A percentile compares a stretch with the other conserved stretches of the same genome.
Conservation (phyloP, 2,113 vertebrate genomes). For the Protobothrops flavoviridis region DNA sequence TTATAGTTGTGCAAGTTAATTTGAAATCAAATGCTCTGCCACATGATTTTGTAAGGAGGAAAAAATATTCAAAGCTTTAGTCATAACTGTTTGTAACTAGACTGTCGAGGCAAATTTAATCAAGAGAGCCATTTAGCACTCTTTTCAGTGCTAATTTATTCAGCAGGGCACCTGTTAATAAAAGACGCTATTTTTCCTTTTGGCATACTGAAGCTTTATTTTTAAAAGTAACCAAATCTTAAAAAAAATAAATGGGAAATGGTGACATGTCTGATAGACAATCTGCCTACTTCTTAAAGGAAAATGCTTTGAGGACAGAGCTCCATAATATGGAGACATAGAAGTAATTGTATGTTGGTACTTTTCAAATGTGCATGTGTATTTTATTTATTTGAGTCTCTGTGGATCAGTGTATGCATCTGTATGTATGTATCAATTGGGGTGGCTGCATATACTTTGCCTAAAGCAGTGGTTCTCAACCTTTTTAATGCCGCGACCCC, state of each 20-base stretch:
- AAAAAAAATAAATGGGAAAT: not conserved
- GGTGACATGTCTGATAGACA: slow-evolving; percentile 14
- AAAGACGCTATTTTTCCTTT: not conserved
- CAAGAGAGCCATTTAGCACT: not conserved
- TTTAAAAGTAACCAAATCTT: slow-evolving; percentile 14
- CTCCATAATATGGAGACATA: not conserved
- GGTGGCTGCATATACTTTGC: not conserved
- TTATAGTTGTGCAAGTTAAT: slow-evolving; percentile 65
- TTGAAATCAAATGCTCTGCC: slow-evolving; percentile 65
- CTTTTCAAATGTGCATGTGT: too few relatives aligned
- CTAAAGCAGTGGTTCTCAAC: not conserved
- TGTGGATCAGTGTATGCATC: not conserved
- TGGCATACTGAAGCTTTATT: slow-evolving; percentile 28
- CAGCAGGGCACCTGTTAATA: slow-evolving; percentile 27
- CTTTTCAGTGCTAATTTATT: not conserved
- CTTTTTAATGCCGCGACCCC: too few relatives aligned
- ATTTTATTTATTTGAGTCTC: not conserved
- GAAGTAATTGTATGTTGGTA: not conserved
- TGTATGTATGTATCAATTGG: not conserved
- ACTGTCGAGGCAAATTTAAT: slow-evolving; percentile 41
- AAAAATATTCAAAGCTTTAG: slow-evolving; percentile 51
- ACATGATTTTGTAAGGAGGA: slow-evolving; percentile 46
- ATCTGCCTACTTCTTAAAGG: slow-evolving; percentile 34
- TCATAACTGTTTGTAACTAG: slow-evolving; percentile 39
- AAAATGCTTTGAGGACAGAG: slow-evolving; percentile 28